Base-by-base conservation (phyloP, 2,888 invertebrate species). In the Ditylenchus weischeri region DNA sequence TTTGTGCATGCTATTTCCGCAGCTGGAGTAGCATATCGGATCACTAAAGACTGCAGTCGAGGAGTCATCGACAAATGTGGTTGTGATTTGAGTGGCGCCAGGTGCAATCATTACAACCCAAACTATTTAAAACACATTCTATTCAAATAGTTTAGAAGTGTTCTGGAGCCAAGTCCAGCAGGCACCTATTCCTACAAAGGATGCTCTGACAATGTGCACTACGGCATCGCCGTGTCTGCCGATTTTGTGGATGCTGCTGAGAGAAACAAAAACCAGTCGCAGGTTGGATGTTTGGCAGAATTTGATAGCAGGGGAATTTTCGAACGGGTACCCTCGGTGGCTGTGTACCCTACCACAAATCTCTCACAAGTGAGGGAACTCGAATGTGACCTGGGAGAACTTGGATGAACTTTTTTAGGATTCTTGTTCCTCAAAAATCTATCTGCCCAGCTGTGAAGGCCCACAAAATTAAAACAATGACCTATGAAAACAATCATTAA, bases 31-130 rank as follows among this genome's bases (percentile, higher is more conserved):
- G 85, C 84, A n/a, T 84, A 84, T 74, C 82, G 84, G 59, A 83
- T 86, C 59, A 86, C 86, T 0, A 79, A 84, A 15, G 83, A 85
- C 63, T 86, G 86, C 77, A 84, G 84, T 29, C 77, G 79, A 29
- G 86, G 86, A 7, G 75, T 82, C 35, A 79, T 85, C 71, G 83
- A 84, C 19, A 82, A 83, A 62, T 86, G 86, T 71, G 85, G 86
- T 11, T 86, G 86, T 74, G 86, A 86, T 75, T 36, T 71, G 36
- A 73, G 72, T 36, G 21, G 23, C 6, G 29, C 66, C 13, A 68
- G 69, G 54, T 66, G 8, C 35, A 29, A 29, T 35, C 15, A 21
- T 7, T 59, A 7, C 3, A 15, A 68, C 51, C 35, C 23, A 15
- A 29, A 18, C 8, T 29, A 18, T 13, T 6, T 11, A 54, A 10